Percentiles rank a stretch among this genome's conserved stretches.
phyloP scores from a whole-genome alignment of 2,888 invertebrate genomes.

The Phaedon cochleariae region DNA sequence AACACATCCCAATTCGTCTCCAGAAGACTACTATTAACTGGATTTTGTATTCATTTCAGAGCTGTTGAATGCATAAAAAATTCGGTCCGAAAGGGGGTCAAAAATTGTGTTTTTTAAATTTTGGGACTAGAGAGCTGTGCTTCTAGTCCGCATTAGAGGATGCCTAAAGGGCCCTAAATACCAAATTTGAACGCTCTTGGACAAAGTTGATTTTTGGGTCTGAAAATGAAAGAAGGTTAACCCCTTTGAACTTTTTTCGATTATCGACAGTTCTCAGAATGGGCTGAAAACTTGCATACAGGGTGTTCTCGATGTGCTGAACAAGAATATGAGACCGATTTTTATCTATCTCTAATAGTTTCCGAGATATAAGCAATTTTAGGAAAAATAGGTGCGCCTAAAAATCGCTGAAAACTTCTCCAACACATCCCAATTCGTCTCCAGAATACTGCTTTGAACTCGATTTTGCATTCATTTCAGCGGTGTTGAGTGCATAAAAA shows the following conservation, averaged over 20 bases:
- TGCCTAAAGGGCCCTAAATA: neutral
- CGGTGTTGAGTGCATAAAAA: too few relatives aligned
- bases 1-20: neutral
- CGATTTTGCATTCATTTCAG: too few relatives aligned
- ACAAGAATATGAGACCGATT: neutral
- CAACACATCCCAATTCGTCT: too few relatives aligned
- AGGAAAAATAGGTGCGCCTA: too few relatives aligned
- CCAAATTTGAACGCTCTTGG: neutral
- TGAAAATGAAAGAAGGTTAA: neutral
- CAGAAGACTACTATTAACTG: neutral
- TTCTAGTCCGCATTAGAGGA: neutral
- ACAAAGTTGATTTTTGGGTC: slow-evolving; percentile 12
- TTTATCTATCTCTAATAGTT: neutral
- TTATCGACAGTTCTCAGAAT: neutral
- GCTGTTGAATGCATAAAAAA: neutral
- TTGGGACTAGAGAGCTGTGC: neutral
- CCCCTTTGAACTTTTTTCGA: too few relatives aligned
- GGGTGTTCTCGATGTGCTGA: neutral
- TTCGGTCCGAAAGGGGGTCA: neutral
- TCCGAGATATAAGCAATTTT: too few relatives aligned
- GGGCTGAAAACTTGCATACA: neutral
- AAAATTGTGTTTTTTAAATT: neutral
- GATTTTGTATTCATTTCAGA: neutral
- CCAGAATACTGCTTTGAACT: too few relatives aligned
- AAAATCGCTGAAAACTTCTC: too few relatives aligned